Percentiles rank a stretch among this genome's conserved stretches.
phyloP scores from a whole-genome alignment of 2,888 invertebrate genomes.

The Ditula angustiorana region DNA sequence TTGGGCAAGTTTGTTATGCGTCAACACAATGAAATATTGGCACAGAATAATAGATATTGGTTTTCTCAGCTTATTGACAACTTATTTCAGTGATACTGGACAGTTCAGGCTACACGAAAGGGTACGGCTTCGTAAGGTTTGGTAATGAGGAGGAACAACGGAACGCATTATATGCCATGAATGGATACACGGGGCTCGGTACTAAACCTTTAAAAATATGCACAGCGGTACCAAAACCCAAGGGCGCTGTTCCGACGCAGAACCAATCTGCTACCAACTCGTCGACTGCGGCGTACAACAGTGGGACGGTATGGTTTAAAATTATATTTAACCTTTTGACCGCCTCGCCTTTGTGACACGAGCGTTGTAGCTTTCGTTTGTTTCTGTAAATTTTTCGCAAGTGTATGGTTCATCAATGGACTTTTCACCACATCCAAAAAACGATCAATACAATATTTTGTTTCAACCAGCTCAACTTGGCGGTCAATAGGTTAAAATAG shows the following conservation, averaged over 20 bases:
- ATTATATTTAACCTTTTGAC: conserved; percentile 42
- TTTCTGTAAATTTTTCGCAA: neutral
- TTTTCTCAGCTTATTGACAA: neutral
- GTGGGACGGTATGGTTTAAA: conserved; percentile 66
- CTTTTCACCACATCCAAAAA: too few relatives aligned
- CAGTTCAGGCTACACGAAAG: conserved; percentile 95
- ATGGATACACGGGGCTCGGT: conserved; percentile 95
- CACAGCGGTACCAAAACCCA: conserved; percentile 95
- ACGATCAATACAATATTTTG: too few relatives aligned
- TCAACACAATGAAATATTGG: too few relatives aligned
- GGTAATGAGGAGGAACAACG: conserved; percentile 97
- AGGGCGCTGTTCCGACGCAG: conserved; percentile 75
- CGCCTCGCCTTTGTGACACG: conserved; percentile 11
- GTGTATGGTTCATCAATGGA: too few relatives aligned
- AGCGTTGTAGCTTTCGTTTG: neutral
- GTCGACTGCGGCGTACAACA: conserved; percentile 63
- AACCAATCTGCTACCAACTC: conserved; percentile 56
- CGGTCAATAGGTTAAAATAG: conserved; percentile 20
- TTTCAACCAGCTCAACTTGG: neutral
- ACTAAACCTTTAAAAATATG: conserved; percentile 96
- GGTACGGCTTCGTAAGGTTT: conserved; percentile 98
- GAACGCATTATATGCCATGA: conserved; percentile 96
- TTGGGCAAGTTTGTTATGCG: too few relatives aligned
- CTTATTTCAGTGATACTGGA: conserved; percentile 93
- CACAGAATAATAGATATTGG: too few relatives aligned